phyloP scores from a whole-genome alignment of 2,113 vertebrate genomes.

The Propithecus coquereli region DNA sequence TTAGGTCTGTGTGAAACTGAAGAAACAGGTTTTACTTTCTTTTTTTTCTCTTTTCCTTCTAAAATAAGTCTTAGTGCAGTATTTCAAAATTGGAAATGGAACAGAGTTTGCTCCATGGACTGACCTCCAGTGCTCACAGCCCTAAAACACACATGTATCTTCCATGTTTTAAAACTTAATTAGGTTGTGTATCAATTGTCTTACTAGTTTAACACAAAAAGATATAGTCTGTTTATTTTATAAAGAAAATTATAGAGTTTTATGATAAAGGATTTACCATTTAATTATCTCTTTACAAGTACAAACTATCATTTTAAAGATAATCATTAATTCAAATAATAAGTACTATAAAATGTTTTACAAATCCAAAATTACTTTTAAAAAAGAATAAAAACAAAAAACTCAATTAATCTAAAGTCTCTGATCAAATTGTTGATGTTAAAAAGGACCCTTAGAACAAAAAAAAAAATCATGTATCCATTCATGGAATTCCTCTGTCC shows the following conservation, averaged over 20 bases:
- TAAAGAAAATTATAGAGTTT: not conserved
- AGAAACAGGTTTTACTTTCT: not conserved
- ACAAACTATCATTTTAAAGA: not conserved
- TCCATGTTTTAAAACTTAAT: not conserved
- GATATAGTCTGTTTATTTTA: not conserved
- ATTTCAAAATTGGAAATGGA: slow-evolving; percentile 24
- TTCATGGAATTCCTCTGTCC: not conserved
- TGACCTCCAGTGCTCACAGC: not conserved
- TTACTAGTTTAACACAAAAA: not conserved
- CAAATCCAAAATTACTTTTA: not conserved
- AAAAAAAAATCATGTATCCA: not conserved
- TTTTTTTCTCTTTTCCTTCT: not conserved
- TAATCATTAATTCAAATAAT: slow-evolving; percentile 1
- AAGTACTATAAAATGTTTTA: not conserved
- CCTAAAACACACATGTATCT: too few relatives aligned
- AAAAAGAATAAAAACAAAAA: not conserved
- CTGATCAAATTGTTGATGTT: not conserved
- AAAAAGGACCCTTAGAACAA: not conserved
- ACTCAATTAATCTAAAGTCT: not conserved
- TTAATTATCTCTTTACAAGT: not conserved
- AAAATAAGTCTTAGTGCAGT: not conserved
- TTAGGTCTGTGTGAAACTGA: not conserved
- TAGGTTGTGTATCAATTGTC: not conserved
- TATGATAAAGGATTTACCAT: not conserved
- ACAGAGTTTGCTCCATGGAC: not conserved